These are phyloP conservation scores for Cossypha niveicapilla DNA, from an alignment of 2,797 vertebrate genomes.

Conservation along the genomic window DNA sequence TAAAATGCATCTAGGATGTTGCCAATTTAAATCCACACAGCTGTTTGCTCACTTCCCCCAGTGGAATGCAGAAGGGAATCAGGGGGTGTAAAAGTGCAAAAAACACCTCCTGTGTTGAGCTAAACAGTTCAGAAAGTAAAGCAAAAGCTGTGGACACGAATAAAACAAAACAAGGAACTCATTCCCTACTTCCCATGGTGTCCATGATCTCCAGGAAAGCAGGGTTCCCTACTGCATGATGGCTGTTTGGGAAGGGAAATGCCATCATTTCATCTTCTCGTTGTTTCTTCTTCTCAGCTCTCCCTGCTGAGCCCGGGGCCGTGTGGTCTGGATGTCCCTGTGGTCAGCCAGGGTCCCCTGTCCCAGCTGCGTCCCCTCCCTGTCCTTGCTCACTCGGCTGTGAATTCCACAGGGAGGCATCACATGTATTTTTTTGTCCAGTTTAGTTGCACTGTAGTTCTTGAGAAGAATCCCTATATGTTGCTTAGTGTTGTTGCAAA, in stretches of 20 bases:
- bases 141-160: background rate
- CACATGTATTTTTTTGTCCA: background rate
- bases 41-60: accelerated
- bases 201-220: background rate
- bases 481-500: background rate
- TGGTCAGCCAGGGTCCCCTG: accelerated
- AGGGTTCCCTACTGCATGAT: accelerated
- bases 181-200: background rate
- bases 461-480: background rate
- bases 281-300: background rate
- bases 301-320: background rate
- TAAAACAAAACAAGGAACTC: background rate
- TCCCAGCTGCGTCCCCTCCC: background rate
- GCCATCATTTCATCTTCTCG: background rate
- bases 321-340: background rate
- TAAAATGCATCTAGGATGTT: background rate
- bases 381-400: background rate
- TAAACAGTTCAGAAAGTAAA: background rate
- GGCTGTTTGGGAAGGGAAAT: background rate
- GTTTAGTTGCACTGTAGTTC: background rate
- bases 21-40: accelerated
- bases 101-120: background rate
- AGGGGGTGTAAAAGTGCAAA: background rate
- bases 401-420: background rate
- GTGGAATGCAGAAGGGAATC: background rate